phyloP scores from a whole-genome alignment of 2,797 vertebrate species.

The Ctenopoma kingsleyae region DNA sequence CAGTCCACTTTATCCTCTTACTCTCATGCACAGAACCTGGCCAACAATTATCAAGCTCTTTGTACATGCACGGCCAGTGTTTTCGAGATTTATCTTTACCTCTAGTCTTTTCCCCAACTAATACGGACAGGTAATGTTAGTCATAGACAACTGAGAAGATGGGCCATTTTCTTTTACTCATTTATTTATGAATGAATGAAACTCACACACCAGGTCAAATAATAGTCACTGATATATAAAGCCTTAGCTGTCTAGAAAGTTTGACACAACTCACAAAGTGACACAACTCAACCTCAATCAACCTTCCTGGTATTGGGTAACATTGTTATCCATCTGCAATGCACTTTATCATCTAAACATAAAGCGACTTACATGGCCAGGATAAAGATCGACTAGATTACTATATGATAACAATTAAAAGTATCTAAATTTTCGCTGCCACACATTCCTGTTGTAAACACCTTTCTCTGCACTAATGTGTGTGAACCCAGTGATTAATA shows the following conservation, averaged over 20 bases:
- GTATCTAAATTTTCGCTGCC: too few relatives aligned
- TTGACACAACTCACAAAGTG: too few relatives aligned
- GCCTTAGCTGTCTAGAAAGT: background rate
- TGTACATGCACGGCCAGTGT: background rate
- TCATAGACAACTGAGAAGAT: background rate
- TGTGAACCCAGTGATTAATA: constrained; percentile 44
- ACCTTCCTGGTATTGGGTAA: too few relatives aligned
- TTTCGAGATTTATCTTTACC: background rate
- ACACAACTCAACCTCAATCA: too few relatives aligned
- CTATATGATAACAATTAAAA: background rate
- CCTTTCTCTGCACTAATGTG: too few relatives aligned
- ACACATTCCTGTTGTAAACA: background rate
- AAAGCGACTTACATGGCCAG: background rate
- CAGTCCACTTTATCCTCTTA: background rate
- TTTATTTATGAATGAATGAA: background rate
- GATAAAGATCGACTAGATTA: too few relatives aligned
- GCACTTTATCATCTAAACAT: constrained; percentile 4
- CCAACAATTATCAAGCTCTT: background rate
- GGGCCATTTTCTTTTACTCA: background rate
- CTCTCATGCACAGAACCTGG: background rate
- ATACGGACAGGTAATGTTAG: background rate
- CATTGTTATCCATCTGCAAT: background rate
- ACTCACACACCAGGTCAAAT: background rate
- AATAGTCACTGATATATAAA: background rate
- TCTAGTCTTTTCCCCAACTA: too few relatives aligned